Percentiles rank a stretch among this genome's conserved stretches.
Conservation (phyloP, 2,797 vertebrate species). For the Hydrocynus forskahlii region DNA sequence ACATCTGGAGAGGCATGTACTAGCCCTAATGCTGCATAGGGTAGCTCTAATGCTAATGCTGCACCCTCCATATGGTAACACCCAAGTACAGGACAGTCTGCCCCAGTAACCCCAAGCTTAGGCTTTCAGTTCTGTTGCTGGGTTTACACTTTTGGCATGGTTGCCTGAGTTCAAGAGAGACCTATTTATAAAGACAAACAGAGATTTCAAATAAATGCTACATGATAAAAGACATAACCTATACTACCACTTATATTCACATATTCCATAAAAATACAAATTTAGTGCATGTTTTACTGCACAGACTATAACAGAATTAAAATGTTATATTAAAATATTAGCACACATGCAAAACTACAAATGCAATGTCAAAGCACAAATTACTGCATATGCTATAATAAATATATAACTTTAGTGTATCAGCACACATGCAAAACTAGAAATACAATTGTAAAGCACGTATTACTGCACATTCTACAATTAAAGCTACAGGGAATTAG, state of each 20-base stretch:
- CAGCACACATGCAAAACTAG: background rate
- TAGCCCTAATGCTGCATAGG: constrained; percentile 24
- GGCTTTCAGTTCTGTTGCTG: constrained; percentile 1
- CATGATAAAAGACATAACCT: background rate
- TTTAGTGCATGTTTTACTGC: background rate
- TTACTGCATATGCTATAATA: background rate
- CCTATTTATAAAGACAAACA: background rate
- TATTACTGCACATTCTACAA: background rate
- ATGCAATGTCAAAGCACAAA: background rate
- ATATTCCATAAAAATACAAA: background rate
- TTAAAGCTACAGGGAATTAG: too few relatives aligned
- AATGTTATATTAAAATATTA: background rate
- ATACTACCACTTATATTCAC: background rate
- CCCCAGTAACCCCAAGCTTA: constrained; percentile 20
- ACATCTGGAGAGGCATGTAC: constrained; percentile 47
- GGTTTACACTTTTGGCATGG: background rate
- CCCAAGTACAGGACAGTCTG: constrained; percentile 15
- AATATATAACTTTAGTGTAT: background rate
- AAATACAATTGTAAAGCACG: background rate
- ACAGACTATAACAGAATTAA: too few relatives aligned
- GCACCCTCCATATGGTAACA: constrained; percentile 11
- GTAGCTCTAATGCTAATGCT: constrained; percentile 1
- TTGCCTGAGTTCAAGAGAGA: background rate
- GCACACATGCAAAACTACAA: background rate
- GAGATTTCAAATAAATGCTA: background rate